Evolutionary conservation across 2,888 invertebrate genomes (phyloP), one percentile per base, ranked within the genome.

Genomic region (Tenodera sinensis): DNA sequence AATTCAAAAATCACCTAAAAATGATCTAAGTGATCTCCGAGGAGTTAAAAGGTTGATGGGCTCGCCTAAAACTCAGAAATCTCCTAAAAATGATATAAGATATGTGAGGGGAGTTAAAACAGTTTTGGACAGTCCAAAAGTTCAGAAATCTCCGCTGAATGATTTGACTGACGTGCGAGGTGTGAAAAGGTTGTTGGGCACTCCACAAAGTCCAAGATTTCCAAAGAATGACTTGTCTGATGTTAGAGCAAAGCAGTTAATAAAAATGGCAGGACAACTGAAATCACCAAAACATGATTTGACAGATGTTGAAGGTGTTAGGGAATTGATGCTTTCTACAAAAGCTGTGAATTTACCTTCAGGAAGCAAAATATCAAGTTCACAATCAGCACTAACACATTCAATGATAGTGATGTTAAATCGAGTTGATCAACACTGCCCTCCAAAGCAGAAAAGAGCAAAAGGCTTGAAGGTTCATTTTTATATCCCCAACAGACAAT

Each of bases 151-250:
- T 0, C 93, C 93, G 0, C 92, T 92, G 87, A 93, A 94, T 90
- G 93, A 93, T 86, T 91, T 94, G 83, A 92, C 92, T 14, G 93
- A 94, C 90, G 92, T 94, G 0, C 91, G 92, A 85, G 94, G 94
- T 0, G 93, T 94, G 0, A 93, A 92, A 90, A 91, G 91, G 15
- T 90, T 94, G 87, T 93, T 94, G 90, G 91, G 90, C 71, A 89
- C 90, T 9, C 89, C 90, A 86, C 30, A 88, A 84, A 83, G 27
- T 25, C 89, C 28, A 42, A 89, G 87, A 28, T 89, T 91, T 0
- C 91, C 93, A 93, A 90, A 90, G 85, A 91, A 94, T 90, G 93
- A 93, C 85, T 91, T 94, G n/a, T n/a, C n/a, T n/a, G n/a, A n/a
- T n/a, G n/a, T n/a, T n/a, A n/a, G n/a, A n/a, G n/a, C n/a, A n/a